A percentile compares a stretch with the other conserved stretches of the same genome.
These are phyloP conservation scores for Cyclophora punctaria DNA, from an alignment of 2,888 invertebrate species.

Conservation along the genomic window DNA sequence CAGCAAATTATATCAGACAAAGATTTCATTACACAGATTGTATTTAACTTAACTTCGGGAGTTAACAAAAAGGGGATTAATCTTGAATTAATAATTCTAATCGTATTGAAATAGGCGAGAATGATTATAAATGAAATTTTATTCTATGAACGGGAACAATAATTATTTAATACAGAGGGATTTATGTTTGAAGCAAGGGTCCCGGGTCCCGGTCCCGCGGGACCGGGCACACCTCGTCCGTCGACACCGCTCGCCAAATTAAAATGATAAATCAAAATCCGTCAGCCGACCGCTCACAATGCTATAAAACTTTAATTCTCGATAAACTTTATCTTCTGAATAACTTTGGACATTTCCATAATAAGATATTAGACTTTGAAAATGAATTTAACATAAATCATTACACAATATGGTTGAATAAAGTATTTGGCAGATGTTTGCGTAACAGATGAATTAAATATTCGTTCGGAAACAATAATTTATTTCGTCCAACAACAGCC, in stretches of 20 bases:
- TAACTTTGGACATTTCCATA: not conserved
- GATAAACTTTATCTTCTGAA: constrained; percentile 10
- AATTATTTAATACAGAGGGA: constrained; percentile 53
- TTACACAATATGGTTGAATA: no score
- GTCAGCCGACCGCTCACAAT: constrained; percentile 39
- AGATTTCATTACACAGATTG: no score
- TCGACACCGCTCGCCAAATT: constrained; percentile 63
- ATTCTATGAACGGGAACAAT: constrained; percentile 39
- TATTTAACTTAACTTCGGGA: no score
- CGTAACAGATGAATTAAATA: no score
- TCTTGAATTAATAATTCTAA: not conserved
- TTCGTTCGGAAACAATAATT: no score
- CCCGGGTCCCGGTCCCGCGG: constrained; percentile 32
- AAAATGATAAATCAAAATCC: constrained; percentile 72
- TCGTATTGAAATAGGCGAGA: constrained; percentile 11
- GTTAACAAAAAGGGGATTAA: no score
- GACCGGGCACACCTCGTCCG: constrained; percentile 48
- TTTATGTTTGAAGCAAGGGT: constrained; percentile 54
- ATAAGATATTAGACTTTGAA: not conserved
- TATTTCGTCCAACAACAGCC: no score
- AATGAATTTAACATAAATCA: not conserved
- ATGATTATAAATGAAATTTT: constrained; percentile 29
- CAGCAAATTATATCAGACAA: no score
- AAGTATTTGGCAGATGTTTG: no score
- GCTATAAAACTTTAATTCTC: constrained; percentile 17